phyloP scores from a whole-genome alignment of 2,888 invertebrate genomes.

The Metacarcinus magister region DNA sequence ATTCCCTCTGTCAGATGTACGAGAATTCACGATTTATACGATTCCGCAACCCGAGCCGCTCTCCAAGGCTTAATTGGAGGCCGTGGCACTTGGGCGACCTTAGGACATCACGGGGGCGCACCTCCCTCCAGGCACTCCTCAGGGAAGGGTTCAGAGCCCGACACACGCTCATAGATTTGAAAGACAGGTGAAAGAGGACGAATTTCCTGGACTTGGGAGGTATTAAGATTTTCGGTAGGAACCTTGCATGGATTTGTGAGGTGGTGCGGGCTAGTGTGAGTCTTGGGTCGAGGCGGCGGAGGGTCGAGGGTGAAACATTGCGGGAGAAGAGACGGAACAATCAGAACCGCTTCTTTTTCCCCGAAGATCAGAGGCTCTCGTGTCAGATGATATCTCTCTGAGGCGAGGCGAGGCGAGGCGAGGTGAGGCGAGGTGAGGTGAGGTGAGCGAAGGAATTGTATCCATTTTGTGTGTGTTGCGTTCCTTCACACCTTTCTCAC shows the following conservation, averaged over 20 bases:
- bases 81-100: background rate
- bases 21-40: conserved; percentile 72
- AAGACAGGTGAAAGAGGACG: conserved; percentile 74
- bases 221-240: conserved; percentile 78
- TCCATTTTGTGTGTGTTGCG: conserved; percentile 52
- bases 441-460: conserved; percentile 61
- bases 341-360: conserved; percentile 76
- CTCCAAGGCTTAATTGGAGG: conserved; percentile 52
- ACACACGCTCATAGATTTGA: background rate
- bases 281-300: background rate
- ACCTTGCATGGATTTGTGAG: conserved; percentile 72
- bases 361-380: conserved; percentile 74
- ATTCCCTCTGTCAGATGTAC: conserved; percentile 78
- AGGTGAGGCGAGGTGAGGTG: conserved; percentile 17
- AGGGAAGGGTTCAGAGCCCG: background rate
- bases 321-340: conserved; percentile 73
- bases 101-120: background rate
- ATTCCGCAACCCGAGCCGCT: conserved; percentile 66
- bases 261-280: conserved; percentile 37
- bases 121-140: background rate
- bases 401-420: background rate
- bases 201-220: conserved; percentile 67
- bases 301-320: conserved; percentile 72
- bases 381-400: conserved; percentile 76
- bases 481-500: conserved; percentile 51